Base-by-base conservation (phyloP, 2,888 invertebrate species). In the Gisinianus flammeolus region DNA sequence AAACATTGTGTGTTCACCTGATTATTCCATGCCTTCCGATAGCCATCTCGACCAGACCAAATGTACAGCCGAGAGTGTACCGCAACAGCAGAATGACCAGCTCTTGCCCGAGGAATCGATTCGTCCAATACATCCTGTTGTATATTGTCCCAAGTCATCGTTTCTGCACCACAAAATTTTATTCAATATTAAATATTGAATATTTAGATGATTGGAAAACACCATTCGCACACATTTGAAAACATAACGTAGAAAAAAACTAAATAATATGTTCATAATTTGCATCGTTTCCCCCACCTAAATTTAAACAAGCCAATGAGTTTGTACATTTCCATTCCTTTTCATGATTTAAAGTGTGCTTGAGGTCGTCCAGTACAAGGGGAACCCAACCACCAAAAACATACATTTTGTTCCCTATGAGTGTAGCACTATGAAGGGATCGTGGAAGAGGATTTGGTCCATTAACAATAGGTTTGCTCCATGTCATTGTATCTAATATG, bases 341-440 rank as follows among this genome's bases (percentile, higher is more conserved):
- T 87, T 98, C 98, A 86, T 94, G 94, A 0, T 94, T 93, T 10
- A 95, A 93, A 76, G 94, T 92, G 88, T 97, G 96, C 1, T 94
- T 91, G 87, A 96, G 26, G 87, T 96, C 96, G 86, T 97, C 97
- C 56, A 94, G 91, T 0, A 97, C 93, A 12, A 97, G 91, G 0
- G 98, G 98, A 6, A 98, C 98, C 99, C 99, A 99, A n/a, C 99
- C 99, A n/a, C 99, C 99, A 86, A 98, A 99, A 0, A 99, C 93
- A 87, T 94, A 98, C 98, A 99, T 98, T 86, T 94, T 91, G 86
- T 95, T 93, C 8, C 95, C 95, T 75, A 99, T 95, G 79, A 98
- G 91, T 12, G 97, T 98, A 8, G 99, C 94, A 52, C 97, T 97
- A 88, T 99, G 99, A 0, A 99, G 90, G 68, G 98, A 98, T 79